Conservation (phyloP, 2,113 vertebrate genomes). For the Mormoops blainvillei region DNA sequence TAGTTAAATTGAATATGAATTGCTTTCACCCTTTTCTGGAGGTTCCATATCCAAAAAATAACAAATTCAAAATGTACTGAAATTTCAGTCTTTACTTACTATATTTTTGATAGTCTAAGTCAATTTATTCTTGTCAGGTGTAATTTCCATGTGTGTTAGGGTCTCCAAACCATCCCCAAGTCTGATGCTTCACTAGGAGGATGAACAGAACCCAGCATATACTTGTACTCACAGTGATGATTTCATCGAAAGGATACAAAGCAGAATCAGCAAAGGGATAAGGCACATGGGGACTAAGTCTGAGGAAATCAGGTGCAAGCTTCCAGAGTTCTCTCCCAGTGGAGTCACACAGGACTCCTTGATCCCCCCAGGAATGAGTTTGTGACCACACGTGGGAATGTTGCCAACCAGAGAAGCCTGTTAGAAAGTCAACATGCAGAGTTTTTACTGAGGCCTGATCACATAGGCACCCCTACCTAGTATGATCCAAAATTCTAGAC, state of each 20-base stretch:
- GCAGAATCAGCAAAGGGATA: background rate
- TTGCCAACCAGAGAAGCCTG: background rate
- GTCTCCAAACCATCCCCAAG: background rate
- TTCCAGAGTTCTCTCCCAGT: background rate
- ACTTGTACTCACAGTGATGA: background rate
- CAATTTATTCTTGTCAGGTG: background rate
- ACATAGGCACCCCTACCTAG: background rate
- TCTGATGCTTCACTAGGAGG: background rate
- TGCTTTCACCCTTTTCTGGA: background rate
- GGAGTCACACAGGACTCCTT: background rate
- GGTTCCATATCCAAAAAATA: background rate
- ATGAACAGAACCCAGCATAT: background rate
- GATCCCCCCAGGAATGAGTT: background rate
- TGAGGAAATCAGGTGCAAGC: background rate
- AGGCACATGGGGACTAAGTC: background rate
- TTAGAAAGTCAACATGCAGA: background rate
- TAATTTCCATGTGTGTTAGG: background rate
- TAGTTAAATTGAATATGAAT: background rate
- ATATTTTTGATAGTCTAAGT: background rate
- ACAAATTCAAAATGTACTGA: background rate
- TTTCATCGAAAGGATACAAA: background rate
- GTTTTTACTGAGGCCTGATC: background rate
- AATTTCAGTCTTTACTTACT: background rate
- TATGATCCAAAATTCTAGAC: background rate
- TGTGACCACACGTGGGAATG: background rate